These are phyloP conservation scores for Lottia scabra DNA, from an alignment of 2,888 invertebrate genomes.

Conservation along the genomic window DNA sequence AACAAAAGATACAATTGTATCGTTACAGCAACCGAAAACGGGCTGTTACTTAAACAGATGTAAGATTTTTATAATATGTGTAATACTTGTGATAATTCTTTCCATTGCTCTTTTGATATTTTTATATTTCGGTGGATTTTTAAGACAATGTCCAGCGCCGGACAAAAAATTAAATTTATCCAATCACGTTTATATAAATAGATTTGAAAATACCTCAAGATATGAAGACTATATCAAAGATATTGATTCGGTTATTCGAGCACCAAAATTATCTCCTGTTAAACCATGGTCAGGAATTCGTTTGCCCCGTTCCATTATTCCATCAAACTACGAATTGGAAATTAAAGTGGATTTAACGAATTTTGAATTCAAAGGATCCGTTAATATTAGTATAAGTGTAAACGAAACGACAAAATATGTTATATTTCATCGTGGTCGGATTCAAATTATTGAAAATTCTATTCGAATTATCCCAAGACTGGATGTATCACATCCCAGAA, in stretches of 20 bases:
- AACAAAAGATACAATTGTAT: slow-evolving; percentile 38
- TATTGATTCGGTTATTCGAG: neutral
- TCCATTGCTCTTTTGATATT: slow-evolving; percentile 40
- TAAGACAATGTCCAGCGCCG: neutral
- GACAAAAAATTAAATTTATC: neutral
- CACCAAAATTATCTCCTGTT: neutral
- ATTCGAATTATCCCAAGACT: slow-evolving; percentile 26
- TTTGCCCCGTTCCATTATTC: slow-evolving; percentile 46
- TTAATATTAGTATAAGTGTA: slow-evolving; percentile 42
- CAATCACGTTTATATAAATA: slow-evolving; percentile 7
- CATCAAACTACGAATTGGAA: slow-evolving; percentile 49
- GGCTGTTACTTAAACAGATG: slow-evolving; percentile 44
- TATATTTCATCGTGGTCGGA: slow-evolving; percentile 44
- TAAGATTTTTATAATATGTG: slow-evolving; percentile 36
- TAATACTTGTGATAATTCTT: slow-evolving; percentile 35
- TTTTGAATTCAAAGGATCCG: slow-evolving; percentile 41
- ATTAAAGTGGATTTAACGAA: slow-evolving; percentile 43
- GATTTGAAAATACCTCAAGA: neutral
- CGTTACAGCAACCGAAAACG: slow-evolving; percentile 28
- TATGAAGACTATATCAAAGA: neutral
- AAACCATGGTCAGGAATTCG: slow-evolving; percentile 45
- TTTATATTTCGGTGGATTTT: slow-evolving; percentile 27
- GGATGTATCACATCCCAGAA: slow-evolving; percentile 7
- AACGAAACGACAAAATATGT: slow-evolving; percentile 40
- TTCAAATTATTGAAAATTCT: slow-evolving; percentile 26